Evolutionary conservation across 2,113 vertebrate genomes (phyloP).

Genomic region (Chloropsis cyanopogon): DNA sequence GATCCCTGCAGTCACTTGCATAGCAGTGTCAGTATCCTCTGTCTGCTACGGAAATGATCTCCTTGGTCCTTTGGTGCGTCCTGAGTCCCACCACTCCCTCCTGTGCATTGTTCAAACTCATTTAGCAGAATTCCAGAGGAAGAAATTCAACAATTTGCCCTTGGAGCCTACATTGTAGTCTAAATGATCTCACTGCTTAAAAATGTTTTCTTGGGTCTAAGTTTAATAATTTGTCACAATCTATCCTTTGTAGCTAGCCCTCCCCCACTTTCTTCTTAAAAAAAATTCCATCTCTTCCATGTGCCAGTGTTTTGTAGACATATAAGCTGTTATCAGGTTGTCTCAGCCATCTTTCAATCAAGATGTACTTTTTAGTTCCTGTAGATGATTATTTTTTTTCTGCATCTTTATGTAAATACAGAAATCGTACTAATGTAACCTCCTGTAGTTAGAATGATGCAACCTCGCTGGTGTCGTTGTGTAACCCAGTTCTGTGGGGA

Average conservation of each 20-base stretch:
- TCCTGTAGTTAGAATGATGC: slow-evolving; percentile 21
- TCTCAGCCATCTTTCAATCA: slow-evolving; percentile 63
- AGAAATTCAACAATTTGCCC: not conserved
- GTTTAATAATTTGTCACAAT: slow-evolving; percentile 52
- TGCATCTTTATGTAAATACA: slow-evolving; percentile 59
- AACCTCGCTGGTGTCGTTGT: not conserved
- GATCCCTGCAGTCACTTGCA: not conserved
- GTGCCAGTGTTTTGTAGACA: slow-evolving; percentile 55
- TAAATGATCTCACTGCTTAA: slow-evolving; percentile 35
- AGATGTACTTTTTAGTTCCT: slow-evolving; percentile 62
- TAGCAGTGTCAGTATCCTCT: not conserved
- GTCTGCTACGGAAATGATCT: not conserved
- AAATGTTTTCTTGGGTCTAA: slow-evolving; percentile 48
- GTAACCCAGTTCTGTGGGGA: slow-evolving; percentile 33
- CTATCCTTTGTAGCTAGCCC: slow-evolving; percentile 25
- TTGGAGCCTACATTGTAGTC: not conserved
- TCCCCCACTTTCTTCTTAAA: slow-evolving; percentile 44
- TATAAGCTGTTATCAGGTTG: slow-evolving; percentile 56
- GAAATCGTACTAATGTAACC: slow-evolving; percentile 55
- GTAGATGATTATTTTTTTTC: slow-evolving; percentile 9
- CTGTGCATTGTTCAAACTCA: not conserved
- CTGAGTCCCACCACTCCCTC: not conserved
- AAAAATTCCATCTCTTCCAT: slow-evolving; percentile 24
- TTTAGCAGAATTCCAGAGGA: not conserved
- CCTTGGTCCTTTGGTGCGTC: not conserved